These are phyloP conservation scores for Philereme vetulata DNA, from an alignment of 2,888 invertebrate genomes.

Conservation along the genomic window DNA sequence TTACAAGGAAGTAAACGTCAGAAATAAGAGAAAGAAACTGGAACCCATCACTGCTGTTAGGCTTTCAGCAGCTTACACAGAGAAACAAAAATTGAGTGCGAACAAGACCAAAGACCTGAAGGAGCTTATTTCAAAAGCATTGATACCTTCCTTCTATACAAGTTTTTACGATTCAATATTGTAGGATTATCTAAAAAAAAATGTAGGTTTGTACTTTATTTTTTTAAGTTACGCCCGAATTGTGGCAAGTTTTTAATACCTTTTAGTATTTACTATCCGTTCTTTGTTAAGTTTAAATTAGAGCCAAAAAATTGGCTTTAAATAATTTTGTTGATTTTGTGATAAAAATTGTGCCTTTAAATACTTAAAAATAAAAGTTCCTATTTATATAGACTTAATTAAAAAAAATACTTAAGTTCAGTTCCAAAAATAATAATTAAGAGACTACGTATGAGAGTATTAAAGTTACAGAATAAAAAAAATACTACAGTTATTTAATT, in stretches of 20 bases:
- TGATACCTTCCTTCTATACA: constrained; percentile 15
- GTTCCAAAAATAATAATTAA: constrained; percentile 11
- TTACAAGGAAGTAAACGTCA: constrained; percentile 31
- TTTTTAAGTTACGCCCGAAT: constrained; percentile 10
- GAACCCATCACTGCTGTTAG: constrained; percentile 8
- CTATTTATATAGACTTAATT: constrained; percentile 11
- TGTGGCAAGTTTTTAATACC: constrained; percentile 12
- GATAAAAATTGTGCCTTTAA: constrained; percentile 12
- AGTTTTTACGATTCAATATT: constrained; percentile 13
- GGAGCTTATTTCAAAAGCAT: constrained; percentile 16
- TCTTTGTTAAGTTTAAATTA: constrained; percentile 10
- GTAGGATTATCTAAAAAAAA: constrained; percentile 3
- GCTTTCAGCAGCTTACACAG: constrained; percentile 9
- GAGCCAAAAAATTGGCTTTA: constrained; percentile 9
- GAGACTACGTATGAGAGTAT: constrained; percentile 12
- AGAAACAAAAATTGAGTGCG: constrained; percentile 13
- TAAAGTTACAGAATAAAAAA: constrained; percentile 10
- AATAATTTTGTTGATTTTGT: constrained; percentile 11
- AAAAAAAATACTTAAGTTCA: constrained; percentile 12
- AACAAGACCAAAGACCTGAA: constrained; percentile 18
- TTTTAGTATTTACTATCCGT: constrained; percentile 12
- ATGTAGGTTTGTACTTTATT: constrained; percentile 11
- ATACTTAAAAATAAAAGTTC: constrained; percentile 12
- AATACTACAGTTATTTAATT: constrained; percentile 10
- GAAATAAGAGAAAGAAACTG: constrained; percentile 33